Evolutionary conservation across 2,797 vertebrate species (phyloP).

Genomic region (Malurus leucopterus): DNA sequence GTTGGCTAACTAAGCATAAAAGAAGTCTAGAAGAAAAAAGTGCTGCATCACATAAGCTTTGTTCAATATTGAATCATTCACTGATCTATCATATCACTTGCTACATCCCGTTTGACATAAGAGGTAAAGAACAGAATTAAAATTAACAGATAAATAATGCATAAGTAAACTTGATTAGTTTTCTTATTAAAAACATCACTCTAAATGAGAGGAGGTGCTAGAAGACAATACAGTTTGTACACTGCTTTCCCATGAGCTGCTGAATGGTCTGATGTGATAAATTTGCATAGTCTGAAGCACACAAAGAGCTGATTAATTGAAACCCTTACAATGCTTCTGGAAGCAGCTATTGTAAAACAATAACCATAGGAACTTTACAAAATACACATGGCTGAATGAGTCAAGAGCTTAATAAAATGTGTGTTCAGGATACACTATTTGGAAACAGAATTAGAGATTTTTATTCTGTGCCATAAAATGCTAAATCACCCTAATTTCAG

Average conservation of each 20-base stretch:
- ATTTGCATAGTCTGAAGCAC: slow-evolving; percentile 97
- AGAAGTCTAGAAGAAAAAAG: slow-evolving; percentile 49
- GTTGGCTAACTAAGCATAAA: slow-evolving; percentile 42
- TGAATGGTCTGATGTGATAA: slow-evolving; percentile 92
- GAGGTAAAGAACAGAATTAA: slow-evolving; percentile 63
- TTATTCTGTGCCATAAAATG: slow-evolving; percentile 79
- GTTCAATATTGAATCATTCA: slow-evolving; percentile 59
- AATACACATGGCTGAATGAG: slow-evolving; percentile 80
- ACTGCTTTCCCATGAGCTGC: slow-evolving; percentile 89
- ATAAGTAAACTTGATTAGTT: slow-evolving; percentile 86
- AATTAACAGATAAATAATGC: slow-evolving; percentile 80
- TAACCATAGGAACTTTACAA: slow-evolving; percentile 87
- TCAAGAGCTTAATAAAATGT: slow-evolving; percentile 76
- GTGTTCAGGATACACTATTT: slow-evolving; percentile 72
- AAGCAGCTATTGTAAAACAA: slow-evolving; percentile 86
- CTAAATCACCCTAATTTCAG: slow-evolving; percentile 72
- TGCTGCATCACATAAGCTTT: slow-evolving; percentile 68
- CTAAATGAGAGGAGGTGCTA: slow-evolving; percentile 84
- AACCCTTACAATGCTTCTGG: slow-evolving; percentile 87
- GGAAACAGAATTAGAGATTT: slow-evolving; percentile 76
- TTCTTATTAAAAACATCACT: slow-evolving; percentile 98
- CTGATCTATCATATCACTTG: slow-evolving; percentile 68
- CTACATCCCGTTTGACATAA: slow-evolving; percentile 68
- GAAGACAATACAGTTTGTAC: slow-evolving; percentile 93
- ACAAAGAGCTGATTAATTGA: slow-evolving; percentile 99